A percentile compares a stretch with the other conserved stretches of the same genome.
Evolutionary conservation across 2,888 invertebrate species (phyloP).

Genomic region (Scaptomyza flava): DNA sequence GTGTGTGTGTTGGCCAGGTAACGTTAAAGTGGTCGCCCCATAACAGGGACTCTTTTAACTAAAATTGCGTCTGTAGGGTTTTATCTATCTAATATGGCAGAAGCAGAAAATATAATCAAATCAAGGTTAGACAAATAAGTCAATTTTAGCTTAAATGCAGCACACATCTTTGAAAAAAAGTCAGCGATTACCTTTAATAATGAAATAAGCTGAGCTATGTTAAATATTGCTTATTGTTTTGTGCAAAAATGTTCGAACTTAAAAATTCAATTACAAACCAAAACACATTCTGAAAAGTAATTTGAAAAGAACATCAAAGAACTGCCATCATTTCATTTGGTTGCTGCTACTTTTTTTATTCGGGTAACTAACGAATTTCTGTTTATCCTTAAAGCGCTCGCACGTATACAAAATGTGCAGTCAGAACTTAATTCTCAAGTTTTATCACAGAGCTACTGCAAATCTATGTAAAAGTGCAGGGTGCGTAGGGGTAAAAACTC

Average conservation of each 20-base stretch:
- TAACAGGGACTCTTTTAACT: slow-evolving; percentile 8
- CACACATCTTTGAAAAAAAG: neutral
- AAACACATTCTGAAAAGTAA: neutral
- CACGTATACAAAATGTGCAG: neutral
- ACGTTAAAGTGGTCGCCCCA: slow-evolving; percentile 22
- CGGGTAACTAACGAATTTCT: neutral
- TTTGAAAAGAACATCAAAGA: neutral
- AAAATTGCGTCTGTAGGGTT: slow-evolving; percentile 31
- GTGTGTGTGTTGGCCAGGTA: slow-evolving; percentile 39
- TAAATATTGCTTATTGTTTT: neutral
- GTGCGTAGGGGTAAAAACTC: neutral
- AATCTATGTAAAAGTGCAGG: slow-evolving; percentile 25
- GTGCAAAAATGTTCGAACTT: neutral
- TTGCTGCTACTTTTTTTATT: neutral
- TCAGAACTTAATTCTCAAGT: slow-evolving; percentile 40
- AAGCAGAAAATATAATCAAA: neutral
- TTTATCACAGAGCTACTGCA: slow-evolving; percentile 39
- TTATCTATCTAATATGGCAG: slow-evolving; percentile 18
- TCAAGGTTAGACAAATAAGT: neutral
- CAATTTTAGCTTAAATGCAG: neutral
- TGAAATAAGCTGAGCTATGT: neutral
- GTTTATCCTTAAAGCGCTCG: slow-evolving; percentile 15
- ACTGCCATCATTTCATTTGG: neutral
- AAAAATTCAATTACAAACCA: neutral
- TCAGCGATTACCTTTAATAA: neutral